phyloP scores from a whole-genome alignment of 1,140 invertebrate species.

The Zaprionus davidi region DNA sequence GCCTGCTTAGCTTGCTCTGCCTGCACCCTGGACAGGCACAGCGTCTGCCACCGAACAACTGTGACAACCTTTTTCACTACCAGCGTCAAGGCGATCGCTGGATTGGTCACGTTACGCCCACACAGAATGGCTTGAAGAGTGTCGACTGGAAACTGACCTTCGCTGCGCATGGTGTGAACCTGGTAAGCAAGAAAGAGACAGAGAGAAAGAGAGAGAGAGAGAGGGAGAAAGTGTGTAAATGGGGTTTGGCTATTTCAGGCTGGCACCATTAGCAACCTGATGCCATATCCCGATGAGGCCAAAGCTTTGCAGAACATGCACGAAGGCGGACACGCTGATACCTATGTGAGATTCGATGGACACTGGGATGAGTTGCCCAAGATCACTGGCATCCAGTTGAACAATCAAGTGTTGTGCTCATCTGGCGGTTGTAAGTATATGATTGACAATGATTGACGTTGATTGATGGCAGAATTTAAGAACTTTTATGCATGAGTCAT shows the following conservation, averaged over 20 bases:
- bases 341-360: slow-evolving; percentile 44
- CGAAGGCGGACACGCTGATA: slow-evolving; percentile 44
- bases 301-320: slow-evolving; percentile 42
- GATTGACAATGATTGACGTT: not conserved
- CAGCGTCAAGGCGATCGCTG: slow-evolving; percentile 19
- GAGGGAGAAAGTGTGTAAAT: not conserved
- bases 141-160: slow-evolving; percentile 52
- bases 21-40: slow-evolving; percentile 27
- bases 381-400: slow-evolving; percentile 37
- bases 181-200: slow-evolving; percentile 19
- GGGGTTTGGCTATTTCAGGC: slow-evolving; percentile 18
- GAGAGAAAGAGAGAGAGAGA: not conserved
- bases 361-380: slow-evolving; percentile 55
- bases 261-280: slow-evolving; percentile 39
- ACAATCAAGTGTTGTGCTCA: slow-evolving; percentile 47
- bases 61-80: slow-evolving; percentile 39
- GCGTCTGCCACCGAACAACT: slow-evolving; percentile 45
- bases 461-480: slow-evolving; percentile 6
- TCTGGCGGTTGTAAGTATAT: slow-evolving; percentile 57
- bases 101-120: slow-evolving; percentile 50
- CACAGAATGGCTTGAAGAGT: slow-evolving; percentile 34
- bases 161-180: slow-evolving; percentile 16
- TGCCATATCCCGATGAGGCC: slow-evolving; percentile 47
- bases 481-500: not conserved
- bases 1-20: slow-evolving; percentile 37